Evolutionary conservation across 2,797 vertebrate genomes (phyloP).

Genomic region (Crypturellus tataupa): DNA sequence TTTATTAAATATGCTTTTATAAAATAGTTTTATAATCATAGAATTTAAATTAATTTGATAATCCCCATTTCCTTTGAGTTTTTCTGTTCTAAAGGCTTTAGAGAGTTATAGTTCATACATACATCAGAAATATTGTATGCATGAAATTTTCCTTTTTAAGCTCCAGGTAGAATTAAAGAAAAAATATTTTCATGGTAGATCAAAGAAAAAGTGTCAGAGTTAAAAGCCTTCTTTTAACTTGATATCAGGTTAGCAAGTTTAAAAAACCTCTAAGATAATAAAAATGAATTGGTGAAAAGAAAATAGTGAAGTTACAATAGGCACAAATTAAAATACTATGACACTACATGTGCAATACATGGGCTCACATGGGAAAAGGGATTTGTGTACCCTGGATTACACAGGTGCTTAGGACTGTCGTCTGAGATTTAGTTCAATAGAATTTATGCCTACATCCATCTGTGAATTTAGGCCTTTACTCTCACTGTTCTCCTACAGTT

Average conservation of each 20-base stretch:
- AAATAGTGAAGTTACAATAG: slow-evolving; percentile 14
- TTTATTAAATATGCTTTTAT: background rate
- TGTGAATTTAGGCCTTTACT: background rate
- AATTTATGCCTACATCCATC: background rate
- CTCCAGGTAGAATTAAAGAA: slow-evolving; percentile 1
- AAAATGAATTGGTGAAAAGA: background rate
- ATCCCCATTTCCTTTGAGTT: background rate
- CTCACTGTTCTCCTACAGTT: rapidly evolving
- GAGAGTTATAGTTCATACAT: background rate
- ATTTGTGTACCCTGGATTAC: background rate
- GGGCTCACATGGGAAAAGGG: background rate
- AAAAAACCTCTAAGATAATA: background rate
- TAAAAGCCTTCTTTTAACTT: slow-evolving; percentile 3
- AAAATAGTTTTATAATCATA: background rate
- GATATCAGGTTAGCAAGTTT: background rate
- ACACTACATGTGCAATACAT: background rate
- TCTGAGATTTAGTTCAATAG: background rate
- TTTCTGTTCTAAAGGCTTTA: background rate
- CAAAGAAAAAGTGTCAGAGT: background rate
- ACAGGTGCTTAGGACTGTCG: background rate
- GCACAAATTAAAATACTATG: slow-evolving; percentile 23
- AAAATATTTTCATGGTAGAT: background rate
- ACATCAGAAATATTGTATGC: background rate
- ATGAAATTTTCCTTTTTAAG: background rate
- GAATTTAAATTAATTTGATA: slow-evolving; percentile 19